Evolutionary conservation across 2,888 invertebrate species (phyloP).

Genomic region (Meganola albula): DNA sequence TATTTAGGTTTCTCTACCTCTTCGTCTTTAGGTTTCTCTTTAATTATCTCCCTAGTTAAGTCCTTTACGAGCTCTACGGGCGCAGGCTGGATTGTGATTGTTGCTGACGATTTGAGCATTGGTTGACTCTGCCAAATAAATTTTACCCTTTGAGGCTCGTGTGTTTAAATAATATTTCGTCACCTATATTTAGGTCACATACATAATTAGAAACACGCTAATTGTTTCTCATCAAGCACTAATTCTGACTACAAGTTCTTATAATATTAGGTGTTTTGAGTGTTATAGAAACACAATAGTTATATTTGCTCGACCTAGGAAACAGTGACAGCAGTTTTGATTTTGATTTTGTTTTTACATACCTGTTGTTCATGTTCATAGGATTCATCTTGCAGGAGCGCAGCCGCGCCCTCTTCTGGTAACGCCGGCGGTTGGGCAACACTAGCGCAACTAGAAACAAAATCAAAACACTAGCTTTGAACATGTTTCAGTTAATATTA

Average conservation of each 20-base stretch:
- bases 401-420: slow-evolving; percentile 47
- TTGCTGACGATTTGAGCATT: slow-evolving; percentile 61
- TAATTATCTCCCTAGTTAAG: slow-evolving; percentile 45
- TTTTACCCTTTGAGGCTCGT: too few relatives aligned
- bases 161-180: too few relatives aligned
- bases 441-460: slow-evolving; percentile 46
- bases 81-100: slow-evolving; percentile 58
- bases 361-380: too few relatives aligned
- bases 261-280: too few relatives aligned
- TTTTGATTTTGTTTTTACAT: too few relatives aligned
- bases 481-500: background rate
- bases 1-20: slow-evolving; percentile 45
- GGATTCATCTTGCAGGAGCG: slow-evolving; percentile 38
- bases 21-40: slow-evolving; percentile 41
- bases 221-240: too few relatives aligned
- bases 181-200: too few relatives aligned
- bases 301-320: too few relatives aligned
- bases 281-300: too few relatives aligned
- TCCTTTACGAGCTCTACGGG: slow-evolving; percentile 40
- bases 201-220: too few relatives aligned
- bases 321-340: too few relatives aligned
- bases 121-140: slow-evolving; percentile 30
- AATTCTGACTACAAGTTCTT: too few relatives aligned
- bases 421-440: slow-evolving; percentile 44
- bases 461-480: background rate